A percentile compares a stretch with the other conserved stretches of the same genome.
These are phyloP conservation scores for Poecilia latipinna DNA, from an alignment of 2,113 vertebrate genomes.

Conservation along the genomic window DNA sequence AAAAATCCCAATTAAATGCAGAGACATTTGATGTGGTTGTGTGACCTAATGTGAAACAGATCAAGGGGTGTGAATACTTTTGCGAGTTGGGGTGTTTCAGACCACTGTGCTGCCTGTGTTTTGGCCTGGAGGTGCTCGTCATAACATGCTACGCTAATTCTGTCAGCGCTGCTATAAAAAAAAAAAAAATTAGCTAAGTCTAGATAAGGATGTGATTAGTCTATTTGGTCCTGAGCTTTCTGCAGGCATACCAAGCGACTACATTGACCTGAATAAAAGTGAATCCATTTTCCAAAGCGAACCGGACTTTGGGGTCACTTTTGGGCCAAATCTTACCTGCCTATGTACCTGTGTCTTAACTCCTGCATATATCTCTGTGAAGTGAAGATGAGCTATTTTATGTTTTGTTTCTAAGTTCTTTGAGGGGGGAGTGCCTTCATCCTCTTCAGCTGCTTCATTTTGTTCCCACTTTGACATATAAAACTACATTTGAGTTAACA, in stretches of 20 bases:
- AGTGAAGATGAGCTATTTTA: not conserved
- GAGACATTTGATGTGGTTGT: not conserved
- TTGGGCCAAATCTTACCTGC: no score
- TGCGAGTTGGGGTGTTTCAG: not conserved
- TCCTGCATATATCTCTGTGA: not conserved
- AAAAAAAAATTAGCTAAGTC: no score
- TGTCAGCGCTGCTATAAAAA: not conserved
- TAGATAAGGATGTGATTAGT: not conserved
- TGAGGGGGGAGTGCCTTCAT: no score
- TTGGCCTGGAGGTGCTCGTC: constrained; percentile 23
- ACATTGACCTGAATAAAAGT: not conserved
- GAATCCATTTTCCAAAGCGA: not conserved
- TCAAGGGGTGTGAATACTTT: not conserved
- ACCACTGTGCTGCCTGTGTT: constrained; percentile 9
- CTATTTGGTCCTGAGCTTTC: not conserved
- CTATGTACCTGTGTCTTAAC: not conserved
- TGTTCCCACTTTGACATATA: not conserved
- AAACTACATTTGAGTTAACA: not conserved
- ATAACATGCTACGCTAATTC: not conserved
- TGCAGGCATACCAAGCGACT: not conserved
- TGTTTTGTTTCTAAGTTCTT: not conserved
- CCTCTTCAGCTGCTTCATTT: not conserved
- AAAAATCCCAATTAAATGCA: not conserved
- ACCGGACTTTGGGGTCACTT: not conserved
- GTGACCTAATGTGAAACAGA: no score